phyloP scores from a whole-genome alignment of 2,113 vertebrate species.

The Elephas maximus region DNA sequence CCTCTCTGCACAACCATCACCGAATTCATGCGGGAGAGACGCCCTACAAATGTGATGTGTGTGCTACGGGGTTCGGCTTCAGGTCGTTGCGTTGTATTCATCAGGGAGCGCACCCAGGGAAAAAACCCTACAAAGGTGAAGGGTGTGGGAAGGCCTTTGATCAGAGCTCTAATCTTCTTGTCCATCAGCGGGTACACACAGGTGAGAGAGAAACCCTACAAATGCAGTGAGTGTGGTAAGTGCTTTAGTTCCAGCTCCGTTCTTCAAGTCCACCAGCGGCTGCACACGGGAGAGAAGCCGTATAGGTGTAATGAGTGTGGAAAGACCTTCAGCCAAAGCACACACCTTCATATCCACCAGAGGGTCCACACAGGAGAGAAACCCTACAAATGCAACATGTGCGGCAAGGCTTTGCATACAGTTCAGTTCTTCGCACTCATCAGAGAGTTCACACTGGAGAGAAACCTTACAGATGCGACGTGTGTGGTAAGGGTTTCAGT shows the following conservation, averaged over 20 bases:
- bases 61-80: constrained; percentile 52
- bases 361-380: background rate
- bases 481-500: constrained; percentile 50
- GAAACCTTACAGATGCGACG: background rate
- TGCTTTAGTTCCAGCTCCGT: background rate
- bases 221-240: background rate
- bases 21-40: background rate
- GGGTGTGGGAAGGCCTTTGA: constrained; percentile 57
- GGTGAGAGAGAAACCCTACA: constrained; percentile 57
- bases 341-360: constrained; percentile 31
- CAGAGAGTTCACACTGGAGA: background rate
- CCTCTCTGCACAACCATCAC: constrained; percentile 41
- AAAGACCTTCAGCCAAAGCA: constrained; percentile 25
- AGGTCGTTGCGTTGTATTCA: constrained; percentile 28
- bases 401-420: background rate
- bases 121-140: constrained; percentile 48
- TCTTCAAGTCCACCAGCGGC: constrained; percentile 22
- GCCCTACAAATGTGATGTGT: background rate
- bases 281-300: background rate
- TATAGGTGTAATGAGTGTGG: background rate
- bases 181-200: constrained; percentile 67
- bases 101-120: constrained; percentile 40
- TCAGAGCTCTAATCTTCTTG: constrained; percentile 58
- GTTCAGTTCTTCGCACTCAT: background rate
- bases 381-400: background rate